Evolutionary conservation across 2,888 invertebrate genomes (phyloP), one percentile per base, ranked within the genome.

Genomic region (Melanargia galathea): DNA sequence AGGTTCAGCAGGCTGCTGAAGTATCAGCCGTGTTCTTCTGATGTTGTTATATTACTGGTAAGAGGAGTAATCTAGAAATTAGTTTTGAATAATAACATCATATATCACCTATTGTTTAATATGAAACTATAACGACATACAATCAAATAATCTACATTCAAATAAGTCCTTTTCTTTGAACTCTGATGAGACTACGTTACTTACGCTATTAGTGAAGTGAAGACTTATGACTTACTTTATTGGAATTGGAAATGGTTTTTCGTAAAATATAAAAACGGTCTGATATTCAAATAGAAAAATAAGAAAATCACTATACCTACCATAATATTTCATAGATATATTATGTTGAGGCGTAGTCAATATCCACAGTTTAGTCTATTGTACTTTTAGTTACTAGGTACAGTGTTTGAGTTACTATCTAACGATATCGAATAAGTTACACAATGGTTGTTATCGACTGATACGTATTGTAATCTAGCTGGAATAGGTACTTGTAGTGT

Each of bases 1-100:
- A 89, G 94, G 73, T 92, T 95, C 69, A 94, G 95, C 74, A 92
- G 93, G 72, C 89, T 95, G 69, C 90, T 95, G 73, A 94, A 93
- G 74, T 93, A 93, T 69, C 94, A 95, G 77, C 92, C 94, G 30
- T 88, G 88, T 71, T 91, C 92, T n/a, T 83, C 92, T 38, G 91
- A 91, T 73, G 85, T 87, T 64, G 79, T 87, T 60, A 85, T 90
- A 68, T 77, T 82, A 51, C 71, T 87, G 89, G 90, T 91, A 67
- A 90, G 90, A 86, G 67, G 30, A 18, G 1, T 20, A 22, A 22
- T 20, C 45, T 11, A 46, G 4, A 46, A 20, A 45, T 20, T n/a
- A n/a, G n/a, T n/a, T n/a, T n/a, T n/a, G n/a, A n/a, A n/a, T n/a
- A n/a, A n/a, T n/a, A n/a, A n/a, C n/a, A n/a, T n/a, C n/a, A n/a